A percentile compares a stretch with the other conserved stretches of the same genome.
phyloP scores from a whole-genome alignment of 2,113 vertebrate genomes.

The Pycnonotus jocosus region DNA sequence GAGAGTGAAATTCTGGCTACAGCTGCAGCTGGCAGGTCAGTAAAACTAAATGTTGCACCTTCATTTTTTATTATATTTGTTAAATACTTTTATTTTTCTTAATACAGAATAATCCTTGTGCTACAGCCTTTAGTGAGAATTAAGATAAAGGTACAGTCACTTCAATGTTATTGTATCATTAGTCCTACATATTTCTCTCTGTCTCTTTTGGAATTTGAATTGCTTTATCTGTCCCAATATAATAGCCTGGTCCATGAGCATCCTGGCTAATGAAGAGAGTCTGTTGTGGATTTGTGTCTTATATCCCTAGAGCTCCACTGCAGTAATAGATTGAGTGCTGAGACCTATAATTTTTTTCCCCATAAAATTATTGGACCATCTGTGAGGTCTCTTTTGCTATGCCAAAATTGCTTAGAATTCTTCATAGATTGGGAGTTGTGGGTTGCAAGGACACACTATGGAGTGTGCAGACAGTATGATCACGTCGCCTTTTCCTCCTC shows the following conservation, averaged over 20 bases:
- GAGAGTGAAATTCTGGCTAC: neutral
- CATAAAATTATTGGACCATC: neutral
- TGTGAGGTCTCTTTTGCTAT: neutral
- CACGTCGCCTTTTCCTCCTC: neutral
- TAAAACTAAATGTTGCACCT: neutral
- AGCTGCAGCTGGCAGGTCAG: neutral
- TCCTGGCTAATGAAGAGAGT: neutral
- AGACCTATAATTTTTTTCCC: neutral
- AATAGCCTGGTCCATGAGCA: neutral
- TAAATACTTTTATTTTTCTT: neutral
- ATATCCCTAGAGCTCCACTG: neutral
- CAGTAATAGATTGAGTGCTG: neutral
- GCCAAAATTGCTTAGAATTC: neutral
- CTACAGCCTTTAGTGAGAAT: neutral
- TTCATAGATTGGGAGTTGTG: neutral
- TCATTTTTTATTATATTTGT: neutral
- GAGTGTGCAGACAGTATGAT: neutral
- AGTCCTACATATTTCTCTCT: neutral
- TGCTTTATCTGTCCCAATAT: neutral
- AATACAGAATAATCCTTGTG: neutral
- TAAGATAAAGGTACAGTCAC: neutral
- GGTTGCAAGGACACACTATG: neutral
- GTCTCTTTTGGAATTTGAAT: neutral
- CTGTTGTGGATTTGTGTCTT: neutral
- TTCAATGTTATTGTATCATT: neutral